Base-by-base conservation (phyloP, 2,113 vertebrate genomes). In the Halcyon malimbica region DNA sequence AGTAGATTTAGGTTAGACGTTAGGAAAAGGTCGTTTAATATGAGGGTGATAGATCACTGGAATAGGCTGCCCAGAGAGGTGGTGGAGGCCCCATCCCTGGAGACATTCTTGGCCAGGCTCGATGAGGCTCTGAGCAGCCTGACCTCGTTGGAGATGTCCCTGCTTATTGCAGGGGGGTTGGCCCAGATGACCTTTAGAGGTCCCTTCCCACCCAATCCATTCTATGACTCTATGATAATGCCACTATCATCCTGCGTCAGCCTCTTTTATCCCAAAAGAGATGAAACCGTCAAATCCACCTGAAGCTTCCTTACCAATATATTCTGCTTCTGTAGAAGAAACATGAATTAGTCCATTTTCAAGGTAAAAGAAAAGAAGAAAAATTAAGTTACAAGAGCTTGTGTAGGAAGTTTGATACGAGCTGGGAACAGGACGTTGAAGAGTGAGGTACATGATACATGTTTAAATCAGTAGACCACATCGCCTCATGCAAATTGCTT, bases 401-500 rank as follows among this genome's bases (percentile, higher is more conserved):
- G 6, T 33, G 41, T 68, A 82, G 42, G 44, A 70, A 71, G 21
- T 51, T 20, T 83, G 50, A 44, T 33, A 42, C 25, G 39, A 50
- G 6, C 44, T 87, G 51, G n/a, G 35, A 81, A 92, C 17, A 62
- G 25, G 57, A 53, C 60, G 83, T 83, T n/a, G 63, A 76, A 79
- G 57, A 42, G 73, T 63, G 53, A 90, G 83, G 44, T 74, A 50
- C 64, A 46, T 56, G 75, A 89, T 46, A 85, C 17, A 18, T 41
- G 48, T 89, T 92, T 91, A 91, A 92, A 91, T 77, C 83, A 83
- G 50, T n/a, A 84, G 74, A 71, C 1, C 7, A 68, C 78, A 48
- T 6, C 84, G 73, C 91, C 70, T 96, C 4, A 8, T 95, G 93
- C 63, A 92, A 87, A 91, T 83, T 42, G 51, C 51, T 89, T 92